phyloP scores from a whole-genome alignment of 2,113 vertebrate genomes.

The Cephalopholis sonnerati region DNA sequence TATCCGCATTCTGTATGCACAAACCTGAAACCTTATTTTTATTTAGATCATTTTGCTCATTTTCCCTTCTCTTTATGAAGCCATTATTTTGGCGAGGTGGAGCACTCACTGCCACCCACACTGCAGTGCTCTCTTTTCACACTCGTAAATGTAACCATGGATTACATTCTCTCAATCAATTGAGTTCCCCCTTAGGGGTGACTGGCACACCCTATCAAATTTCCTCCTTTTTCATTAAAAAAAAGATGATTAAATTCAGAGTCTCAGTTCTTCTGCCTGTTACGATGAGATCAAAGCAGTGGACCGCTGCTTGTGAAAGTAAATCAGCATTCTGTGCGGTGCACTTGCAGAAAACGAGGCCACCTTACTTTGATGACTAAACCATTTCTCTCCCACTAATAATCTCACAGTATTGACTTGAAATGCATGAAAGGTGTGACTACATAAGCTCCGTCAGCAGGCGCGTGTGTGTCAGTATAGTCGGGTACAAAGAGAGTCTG shows the following conservation, averaged over 20 bases:
- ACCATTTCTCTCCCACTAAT: slow-evolving; percentile 60
- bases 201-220: slow-evolving; percentile 40
- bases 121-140: slow-evolving; percentile 10
- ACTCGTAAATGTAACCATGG: slow-evolving; percentile 44
- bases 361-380: slow-evolving; percentile 70
- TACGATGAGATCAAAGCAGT: slow-evolving; percentile 71
- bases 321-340: slow-evolving; percentile 50
- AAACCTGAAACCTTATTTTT: not conserved
- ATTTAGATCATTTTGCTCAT: not conserved
- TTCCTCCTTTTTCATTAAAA: slow-evolving; percentile 30
- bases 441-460: slow-evolving; percentile 28
- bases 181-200: slow-evolving; percentile 25
- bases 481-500: slow-evolving; percentile 5
- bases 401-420: slow-evolving; percentile 61
- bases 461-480: slow-evolving; percentile 1
- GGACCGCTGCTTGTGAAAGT: slow-evolving; percentile 47
- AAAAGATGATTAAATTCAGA: slow-evolving; percentile 63
- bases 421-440: slow-evolving; percentile 47
- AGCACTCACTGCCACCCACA: slow-evolving; percentile 1
- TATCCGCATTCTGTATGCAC: not conserved
- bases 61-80: not conserved
- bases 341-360: slow-evolving; percentile 53
- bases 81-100: not conserved
- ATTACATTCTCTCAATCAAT: slow-evolving; percentile 52
- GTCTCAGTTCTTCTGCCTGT: slow-evolving; percentile 47